phyloP scores from a whole-genome alignment of 2,797 vertebrate species.

The Benthosema pterotum region DNA sequence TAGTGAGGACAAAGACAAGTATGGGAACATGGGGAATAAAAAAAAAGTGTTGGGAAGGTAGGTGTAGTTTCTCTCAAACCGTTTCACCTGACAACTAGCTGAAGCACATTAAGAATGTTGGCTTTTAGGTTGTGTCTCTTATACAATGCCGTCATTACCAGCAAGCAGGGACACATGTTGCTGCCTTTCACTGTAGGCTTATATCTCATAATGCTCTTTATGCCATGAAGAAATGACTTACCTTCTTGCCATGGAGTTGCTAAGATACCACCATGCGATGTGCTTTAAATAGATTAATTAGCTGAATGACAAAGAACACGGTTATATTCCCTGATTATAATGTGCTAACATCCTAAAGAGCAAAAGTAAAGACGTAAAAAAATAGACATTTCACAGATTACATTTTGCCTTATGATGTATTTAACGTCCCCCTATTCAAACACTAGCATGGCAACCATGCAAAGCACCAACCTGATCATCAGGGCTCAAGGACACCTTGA shows the following conservation, averaged over 20 bases:
- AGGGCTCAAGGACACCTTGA: no score
- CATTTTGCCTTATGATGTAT: no score
- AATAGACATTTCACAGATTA: no score
- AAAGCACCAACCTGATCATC: no score
- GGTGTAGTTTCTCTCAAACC: slow-evolving; percentile 17
- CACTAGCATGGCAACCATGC: no score
- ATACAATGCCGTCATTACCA: slow-evolving; percentile 8
- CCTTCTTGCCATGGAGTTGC: not conserved
- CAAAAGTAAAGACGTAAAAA: no score
- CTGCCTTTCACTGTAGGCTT: not conserved
- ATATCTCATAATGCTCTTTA: not conserved
- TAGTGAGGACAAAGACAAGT: slow-evolving; percentile 26
- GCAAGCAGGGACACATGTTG: slow-evolving; percentile 14
- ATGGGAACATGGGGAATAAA: slow-evolving; percentile 47
- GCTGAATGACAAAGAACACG: not conserved
- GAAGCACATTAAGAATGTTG: slow-evolving; percentile 39
- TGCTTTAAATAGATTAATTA: not conserved
- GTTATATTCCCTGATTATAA: no score
- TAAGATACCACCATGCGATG: slow-evolving; percentile 1
- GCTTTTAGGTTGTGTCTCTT: slow-evolving; percentile 21
- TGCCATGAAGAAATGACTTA: no score
- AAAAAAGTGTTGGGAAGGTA: slow-evolving; percentile 37
- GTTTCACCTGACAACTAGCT: slow-evolving; percentile 31
- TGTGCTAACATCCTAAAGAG: no score
- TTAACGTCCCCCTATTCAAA: no score